These are phyloP conservation scores for Myanophis thanlyinensis DNA, from an alignment of 2,113 vertebrate species.

Conservation along the genomic window DNA sequence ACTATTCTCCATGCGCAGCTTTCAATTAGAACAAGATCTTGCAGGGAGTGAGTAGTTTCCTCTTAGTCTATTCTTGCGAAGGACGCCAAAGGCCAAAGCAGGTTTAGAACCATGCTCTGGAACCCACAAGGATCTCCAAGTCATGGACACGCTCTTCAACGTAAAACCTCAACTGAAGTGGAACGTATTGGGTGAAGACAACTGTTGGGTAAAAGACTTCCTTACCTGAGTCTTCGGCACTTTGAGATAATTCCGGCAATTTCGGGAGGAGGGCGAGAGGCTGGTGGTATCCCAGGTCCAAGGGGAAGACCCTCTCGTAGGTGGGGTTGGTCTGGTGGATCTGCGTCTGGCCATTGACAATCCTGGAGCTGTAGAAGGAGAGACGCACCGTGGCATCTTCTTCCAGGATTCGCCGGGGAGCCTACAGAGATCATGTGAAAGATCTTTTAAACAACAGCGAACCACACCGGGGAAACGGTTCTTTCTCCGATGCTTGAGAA, in stretches of 20 bases:
- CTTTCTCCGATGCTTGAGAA: not conserved
- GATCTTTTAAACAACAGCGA: not conserved
- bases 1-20: not conserved
- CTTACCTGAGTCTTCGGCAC: conserved; percentile 87
- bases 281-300: conserved; percentile 88
- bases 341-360: conserved; percentile 78
- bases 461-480: not conserved
- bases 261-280: conserved; percentile 79
- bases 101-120: not conserved
- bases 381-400: conserved; percentile 85
- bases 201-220: accelerated
- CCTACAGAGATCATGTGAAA: conserved; percentile 59
- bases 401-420: conserved; percentile 85
- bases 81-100: not conserved
- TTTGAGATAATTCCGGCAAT: conserved; percentile 85
- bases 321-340: conserved; percentile 82
- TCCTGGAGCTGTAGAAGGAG: conserved; percentile 87
- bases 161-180: not conserved
- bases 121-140: not conserved
- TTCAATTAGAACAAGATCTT: not conserved
- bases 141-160: not conserved
- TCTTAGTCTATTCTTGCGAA: not conserved
- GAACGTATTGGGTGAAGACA: not conserved
- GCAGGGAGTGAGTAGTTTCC: not conserved
- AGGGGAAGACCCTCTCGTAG: conserved; percentile 86